Conservation (phyloP, 2,113 vertebrate species). For the Tenebrosternarchus preto region DNA sequence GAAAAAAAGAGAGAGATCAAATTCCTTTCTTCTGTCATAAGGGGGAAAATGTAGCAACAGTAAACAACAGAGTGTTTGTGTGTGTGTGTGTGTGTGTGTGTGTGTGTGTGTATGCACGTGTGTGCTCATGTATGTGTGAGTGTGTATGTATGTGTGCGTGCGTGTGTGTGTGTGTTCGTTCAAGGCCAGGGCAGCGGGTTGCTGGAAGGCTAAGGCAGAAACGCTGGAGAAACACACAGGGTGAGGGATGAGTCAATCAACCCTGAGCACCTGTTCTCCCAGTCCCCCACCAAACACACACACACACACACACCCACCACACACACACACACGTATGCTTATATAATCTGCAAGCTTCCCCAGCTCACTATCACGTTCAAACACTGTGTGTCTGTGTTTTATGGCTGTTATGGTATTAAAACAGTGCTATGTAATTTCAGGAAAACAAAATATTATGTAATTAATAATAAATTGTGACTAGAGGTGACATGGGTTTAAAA, state of each 20-base stretch:
- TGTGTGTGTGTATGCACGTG: neutral
- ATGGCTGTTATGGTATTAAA: neutral
- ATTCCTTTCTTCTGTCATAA: neutral
- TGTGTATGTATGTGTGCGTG: constrained; percentile 29
- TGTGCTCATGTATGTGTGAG: constrained; percentile 18
- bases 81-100: constrained; percentile 18
- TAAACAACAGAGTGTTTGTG: neutral
- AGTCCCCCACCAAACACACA: constrained; percentile 40
- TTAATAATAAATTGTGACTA: no score
- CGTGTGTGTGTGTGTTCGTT: constrained; percentile 25
- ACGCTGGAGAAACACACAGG: constrained; percentile 59
- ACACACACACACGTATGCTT: constrained; percentile 26
- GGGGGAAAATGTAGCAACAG: neutral
- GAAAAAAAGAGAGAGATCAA: neutral
- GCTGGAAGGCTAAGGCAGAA: constrained; percentile 70
- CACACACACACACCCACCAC: constrained; percentile 35
- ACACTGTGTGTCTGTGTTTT: neutral
- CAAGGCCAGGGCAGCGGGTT: constrained; percentile 62
- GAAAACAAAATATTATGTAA: no score
- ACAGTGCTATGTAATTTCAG: neutral
- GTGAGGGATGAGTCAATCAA: constrained; percentile 70
- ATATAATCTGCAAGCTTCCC: constrained; percentile 4
- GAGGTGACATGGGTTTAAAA: no score
- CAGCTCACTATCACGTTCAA: neutral
- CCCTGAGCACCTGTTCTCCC: constrained; percentile 57